These are phyloP conservation scores for Macrobrachium nipponense DNA, from an alignment of 1,140 invertebrate species.

Conservation along the genomic window DNA sequence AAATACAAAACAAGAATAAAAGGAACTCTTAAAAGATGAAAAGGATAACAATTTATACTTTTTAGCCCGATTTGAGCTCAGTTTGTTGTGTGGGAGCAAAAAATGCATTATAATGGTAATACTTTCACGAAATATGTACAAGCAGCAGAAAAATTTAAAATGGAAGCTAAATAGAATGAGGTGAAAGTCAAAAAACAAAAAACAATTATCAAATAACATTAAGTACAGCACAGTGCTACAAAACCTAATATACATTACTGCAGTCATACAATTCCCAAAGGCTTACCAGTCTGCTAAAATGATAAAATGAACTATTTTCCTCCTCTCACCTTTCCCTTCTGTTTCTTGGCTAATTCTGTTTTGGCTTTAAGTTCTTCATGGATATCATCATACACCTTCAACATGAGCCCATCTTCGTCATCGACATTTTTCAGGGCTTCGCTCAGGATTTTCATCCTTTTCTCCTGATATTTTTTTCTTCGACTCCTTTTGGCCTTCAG, in stretches of 20 bases:
- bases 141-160: neutral
- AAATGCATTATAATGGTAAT: too few species aligned
- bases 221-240: neutral
- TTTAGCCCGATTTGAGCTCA: too few species aligned
- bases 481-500: slow-evolving; percentile 72
- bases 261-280: too few species aligned
- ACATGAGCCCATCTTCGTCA: slow-evolving; percentile 78
- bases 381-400: slow-evolving; percentile 80
- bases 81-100: too few species aligned
- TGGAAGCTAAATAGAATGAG: neutral
- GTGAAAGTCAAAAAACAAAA: neutral
- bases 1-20: too few species aligned
- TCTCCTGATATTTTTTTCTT: slow-evolving; percentile 77
- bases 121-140: too few species aligned
- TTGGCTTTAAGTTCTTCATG: slow-evolving; percentile 82
- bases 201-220: neutral
- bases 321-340: slow-evolving; percentile 75
- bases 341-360: slow-evolving; percentile 78
- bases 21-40: too few species aligned
- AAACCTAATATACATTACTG: neutral
- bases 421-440: slow-evolving; percentile 78
- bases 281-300: too few species aligned
- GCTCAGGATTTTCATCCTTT: slow-evolving; percentile 74
- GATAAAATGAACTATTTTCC: too few species aligned
- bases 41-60: too few species aligned